Evolutionary conservation across 2,113 vertebrate genomes (phyloP).

Genomic region (Micronycteris hirsuta): DNA sequence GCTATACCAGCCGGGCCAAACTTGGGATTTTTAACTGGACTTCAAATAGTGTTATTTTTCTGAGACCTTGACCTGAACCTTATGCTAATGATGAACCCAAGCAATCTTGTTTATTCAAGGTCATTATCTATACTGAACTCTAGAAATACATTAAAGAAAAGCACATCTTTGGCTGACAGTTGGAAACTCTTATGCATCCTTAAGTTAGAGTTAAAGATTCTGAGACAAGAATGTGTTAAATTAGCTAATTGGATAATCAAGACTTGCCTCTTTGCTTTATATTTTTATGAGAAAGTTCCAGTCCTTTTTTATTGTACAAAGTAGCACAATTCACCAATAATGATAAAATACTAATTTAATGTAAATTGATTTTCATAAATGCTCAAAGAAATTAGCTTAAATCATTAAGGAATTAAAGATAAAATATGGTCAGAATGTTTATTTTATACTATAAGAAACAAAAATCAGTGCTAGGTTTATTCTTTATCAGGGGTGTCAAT

Average conservation of each 20-base stretch:
- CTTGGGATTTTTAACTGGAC: neutral
- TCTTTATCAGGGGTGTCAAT: neutral
- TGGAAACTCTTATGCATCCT: neutral
- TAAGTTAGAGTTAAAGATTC: neutral
- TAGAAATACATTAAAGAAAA: slow-evolving; percentile 12
- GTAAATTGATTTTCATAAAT: neutral
- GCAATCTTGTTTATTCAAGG: slow-evolving; percentile 5
- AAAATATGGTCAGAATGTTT: neutral
- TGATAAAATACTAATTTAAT: neutral
- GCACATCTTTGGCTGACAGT: neutral
- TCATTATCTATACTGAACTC: neutral
- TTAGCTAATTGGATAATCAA: neutral
- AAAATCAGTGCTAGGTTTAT: neutral
- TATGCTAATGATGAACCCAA: neutral
- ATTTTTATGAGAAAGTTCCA: neutral
- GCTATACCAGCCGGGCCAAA: too few species aligned
- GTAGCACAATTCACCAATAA: neutral
- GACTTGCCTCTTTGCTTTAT: neutral
- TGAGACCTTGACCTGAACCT: neutral
- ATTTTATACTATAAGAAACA: neutral
- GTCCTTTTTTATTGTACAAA: neutral
- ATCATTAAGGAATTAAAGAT: neutral
- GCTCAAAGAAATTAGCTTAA: neutral
- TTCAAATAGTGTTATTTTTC: neutral
- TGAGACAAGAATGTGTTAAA: neutral